phyloP scores from a whole-genome alignment of 2,113 vertebrate species.

The Scopus umbretta region DNA sequence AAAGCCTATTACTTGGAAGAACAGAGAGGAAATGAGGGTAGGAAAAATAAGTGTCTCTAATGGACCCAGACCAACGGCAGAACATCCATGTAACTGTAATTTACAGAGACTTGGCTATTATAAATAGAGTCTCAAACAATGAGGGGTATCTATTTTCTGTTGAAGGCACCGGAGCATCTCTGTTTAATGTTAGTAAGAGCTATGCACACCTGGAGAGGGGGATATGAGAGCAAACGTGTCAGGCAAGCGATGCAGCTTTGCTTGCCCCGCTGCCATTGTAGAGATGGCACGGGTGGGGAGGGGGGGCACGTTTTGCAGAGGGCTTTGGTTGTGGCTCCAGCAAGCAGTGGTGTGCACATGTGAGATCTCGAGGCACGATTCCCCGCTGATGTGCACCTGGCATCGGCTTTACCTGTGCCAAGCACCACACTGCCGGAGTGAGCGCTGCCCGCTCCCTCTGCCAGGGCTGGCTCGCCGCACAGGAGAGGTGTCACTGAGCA shows the following conservation, averaged over 20 bases:
- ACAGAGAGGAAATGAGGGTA: conserved; percentile 1
- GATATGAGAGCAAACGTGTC: background rate
- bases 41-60: conserved; percentile 22
- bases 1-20: conserved; percentile 13
- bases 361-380: background rate
- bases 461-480: background rate
- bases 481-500: background rate
- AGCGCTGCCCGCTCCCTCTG: background rate
- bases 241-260: background rate
- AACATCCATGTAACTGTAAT: background rate
- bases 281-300: background rate
- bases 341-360: accelerated
- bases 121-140: background rate
- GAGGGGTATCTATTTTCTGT: background rate
- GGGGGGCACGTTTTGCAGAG: background rate
- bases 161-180: accelerated
- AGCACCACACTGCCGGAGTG: background rate
- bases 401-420: background rate
- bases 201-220: background rate
- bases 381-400: background rate
- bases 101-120: background rate
- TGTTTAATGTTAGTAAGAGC: background rate
- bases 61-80: background rate
- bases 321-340: background rate
- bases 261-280: background rate